Percentiles rank a stretch among this genome's conserved stretches.
Evolutionary conservation across 2,888 invertebrate genomes (phyloP).

Genomic region (Pyrrhosoma nymphula): DNA sequence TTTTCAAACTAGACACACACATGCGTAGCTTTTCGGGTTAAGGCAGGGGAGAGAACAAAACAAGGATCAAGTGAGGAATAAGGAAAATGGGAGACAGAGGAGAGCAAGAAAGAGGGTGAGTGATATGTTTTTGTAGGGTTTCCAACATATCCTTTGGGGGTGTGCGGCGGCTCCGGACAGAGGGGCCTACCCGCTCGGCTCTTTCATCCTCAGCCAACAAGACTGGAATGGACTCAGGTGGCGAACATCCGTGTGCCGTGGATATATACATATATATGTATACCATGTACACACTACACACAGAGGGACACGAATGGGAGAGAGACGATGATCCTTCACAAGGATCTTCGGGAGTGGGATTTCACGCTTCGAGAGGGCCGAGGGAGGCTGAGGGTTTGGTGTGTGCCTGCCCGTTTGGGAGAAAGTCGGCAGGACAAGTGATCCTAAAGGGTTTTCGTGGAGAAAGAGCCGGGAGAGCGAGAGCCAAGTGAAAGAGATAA

Average conservation of each 20-base stretch:
- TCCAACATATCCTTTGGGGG: background rate
- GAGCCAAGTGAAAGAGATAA: background rate
- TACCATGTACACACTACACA: background rate
- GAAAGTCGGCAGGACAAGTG: background rate
- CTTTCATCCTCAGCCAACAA: background rate
- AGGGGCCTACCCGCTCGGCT: background rate
- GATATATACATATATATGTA: background rate
- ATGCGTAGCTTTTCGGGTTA: no score
- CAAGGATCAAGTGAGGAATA: no score
- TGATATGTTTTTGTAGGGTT: background rate
- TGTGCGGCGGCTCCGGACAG: background rate
- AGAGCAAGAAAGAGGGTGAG: background rate
- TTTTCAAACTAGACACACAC: no score
- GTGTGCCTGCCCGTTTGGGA: background rate
- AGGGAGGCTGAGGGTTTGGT: background rate
- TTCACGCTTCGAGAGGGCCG: background rate
- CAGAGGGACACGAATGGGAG: background rate
- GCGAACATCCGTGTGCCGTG: slow-evolving; percentile 44
- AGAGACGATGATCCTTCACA: slow-evolving; percentile 2
- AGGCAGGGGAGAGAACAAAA: no score
- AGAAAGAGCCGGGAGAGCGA: background rate
- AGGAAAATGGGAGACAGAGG: background rate
- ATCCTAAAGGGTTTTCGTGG: background rate
- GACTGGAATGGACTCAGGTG: slow-evolving; percentile 60
- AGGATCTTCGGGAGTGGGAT: background rate